Evolutionary conservation across 2,113 vertebrate species (phyloP).

Genomic region (Chloropsis hardwickii): DNA sequence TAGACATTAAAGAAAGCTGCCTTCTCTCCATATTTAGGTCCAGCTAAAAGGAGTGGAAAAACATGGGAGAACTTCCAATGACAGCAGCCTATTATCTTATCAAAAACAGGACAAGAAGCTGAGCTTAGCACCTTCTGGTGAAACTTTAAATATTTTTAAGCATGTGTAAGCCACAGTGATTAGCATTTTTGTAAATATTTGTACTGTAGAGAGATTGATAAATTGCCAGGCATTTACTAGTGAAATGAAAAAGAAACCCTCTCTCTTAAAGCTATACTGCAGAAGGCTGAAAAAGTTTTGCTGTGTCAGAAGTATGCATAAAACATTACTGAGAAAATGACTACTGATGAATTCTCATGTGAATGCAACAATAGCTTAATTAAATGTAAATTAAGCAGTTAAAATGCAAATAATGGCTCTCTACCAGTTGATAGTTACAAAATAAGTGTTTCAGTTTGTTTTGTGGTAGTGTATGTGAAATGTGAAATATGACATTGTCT

Average conservation of each 20-base stretch:
- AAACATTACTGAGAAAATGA: neutral
- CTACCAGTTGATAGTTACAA: neutral
- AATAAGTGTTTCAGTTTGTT: neutral
- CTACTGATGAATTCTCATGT: neutral
- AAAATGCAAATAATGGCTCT: neutral
- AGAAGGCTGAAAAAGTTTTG: neutral
- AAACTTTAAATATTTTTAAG: constrained; percentile 11
- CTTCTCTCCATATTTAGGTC: neutral
- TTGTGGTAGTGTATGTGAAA: neutral
- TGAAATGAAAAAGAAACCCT: neutral
- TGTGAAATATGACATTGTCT: neutral
- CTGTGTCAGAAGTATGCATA: neutral
- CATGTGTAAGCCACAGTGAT: neutral
- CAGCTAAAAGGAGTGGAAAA: neutral
- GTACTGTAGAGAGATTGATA: neutral
- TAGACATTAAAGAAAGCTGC: neutral
- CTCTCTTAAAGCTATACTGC: neutral
- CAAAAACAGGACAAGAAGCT: neutral
- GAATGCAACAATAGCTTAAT: neutral
- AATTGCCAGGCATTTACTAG: neutral
- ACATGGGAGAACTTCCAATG: neutral
- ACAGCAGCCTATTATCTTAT: neutral
- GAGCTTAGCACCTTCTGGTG: neutral
- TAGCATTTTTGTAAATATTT: constrained; percentile 27
- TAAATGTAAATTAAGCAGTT: neutral